Base-by-base conservation (phyloP, 2,888 invertebrate species). In the Ctena decussata region DNA sequence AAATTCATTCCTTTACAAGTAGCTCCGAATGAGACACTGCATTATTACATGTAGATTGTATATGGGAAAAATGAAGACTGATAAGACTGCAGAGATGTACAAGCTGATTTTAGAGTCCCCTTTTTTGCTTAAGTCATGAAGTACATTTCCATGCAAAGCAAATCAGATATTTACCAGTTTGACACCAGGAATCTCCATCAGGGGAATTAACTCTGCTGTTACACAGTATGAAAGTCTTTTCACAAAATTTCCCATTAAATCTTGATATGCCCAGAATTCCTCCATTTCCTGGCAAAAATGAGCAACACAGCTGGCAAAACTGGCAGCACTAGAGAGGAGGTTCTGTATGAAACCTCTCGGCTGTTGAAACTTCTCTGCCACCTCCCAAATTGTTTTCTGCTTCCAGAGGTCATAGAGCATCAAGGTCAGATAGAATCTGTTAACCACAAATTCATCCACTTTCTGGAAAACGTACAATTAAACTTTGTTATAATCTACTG, bases 141-240 rank as follows among this genome's bases (percentile, higher is more conserved):
- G n/a, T n/a, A n/a, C n/a, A n/a, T n/a, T n/a, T n/a, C n/a, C n/a
- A n/a, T n/a, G n/a, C n/a, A n/a, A n/a, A n/a, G n/a, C n/a, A n/a
- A n/a, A n/a, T n/a, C n/a, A n/a, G n/a, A n/a, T n/a, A 80, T 90
- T 87, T 96, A 97, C 97, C 96, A 97, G 97, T 96, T 98, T 98
- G 2, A 99, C 98, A 30, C 97, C 97, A 0, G 99, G 99, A 90
- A 99, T 96, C 89, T 98, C 98, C 97, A 99, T 97, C 30, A 99
- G 96, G 18, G 97, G 97, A 44, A 97, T 96, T 78, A 99, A 96
- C 91, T 98, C 98, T 0, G 97, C 96, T 15, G 97, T 97, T 82
- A 98, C 98, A 96, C 98, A 98, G 94, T 98, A 97, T 86, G 97
- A 97, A 92, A 99, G 96, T 83, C 97, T 97, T 90, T 97, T 96